These are phyloP conservation scores for Tokudaia muenninki DNA, from an alignment of 2,797 vertebrate species.

Conservation along the genomic window DNA sequence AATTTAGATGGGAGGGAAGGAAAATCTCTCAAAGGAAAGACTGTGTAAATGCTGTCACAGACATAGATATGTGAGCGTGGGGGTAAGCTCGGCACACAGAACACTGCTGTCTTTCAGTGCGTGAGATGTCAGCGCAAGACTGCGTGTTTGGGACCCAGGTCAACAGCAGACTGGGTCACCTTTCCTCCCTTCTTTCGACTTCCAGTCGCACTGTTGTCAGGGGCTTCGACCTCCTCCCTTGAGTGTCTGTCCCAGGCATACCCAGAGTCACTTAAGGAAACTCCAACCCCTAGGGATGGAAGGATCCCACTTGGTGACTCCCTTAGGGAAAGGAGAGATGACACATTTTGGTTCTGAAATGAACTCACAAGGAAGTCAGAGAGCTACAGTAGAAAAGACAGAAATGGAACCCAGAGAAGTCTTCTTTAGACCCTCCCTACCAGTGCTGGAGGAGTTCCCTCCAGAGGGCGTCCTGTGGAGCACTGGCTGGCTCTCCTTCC, in stretches of 20 bases:
- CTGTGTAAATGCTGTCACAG: not conserved
- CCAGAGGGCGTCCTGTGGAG: too few relatives aligned
- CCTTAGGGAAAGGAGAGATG: not conserved
- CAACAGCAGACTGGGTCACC: not conserved
- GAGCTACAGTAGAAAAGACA: not conserved
- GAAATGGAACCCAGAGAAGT: not conserved
- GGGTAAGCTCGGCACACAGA: not conserved
- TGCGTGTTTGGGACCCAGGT: not conserved
- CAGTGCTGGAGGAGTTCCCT: not conserved
- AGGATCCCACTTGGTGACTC: not conserved
- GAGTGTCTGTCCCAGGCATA: not conserved
- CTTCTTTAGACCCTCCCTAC: not conserved
- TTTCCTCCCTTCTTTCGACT: not conserved
- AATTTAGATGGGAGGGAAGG: not conserved
- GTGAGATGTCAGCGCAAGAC: not conserved
- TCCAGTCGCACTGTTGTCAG: not conserved
- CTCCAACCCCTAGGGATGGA: not conserved
- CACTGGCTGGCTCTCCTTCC: not conserved
- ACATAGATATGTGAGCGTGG: not conserved
- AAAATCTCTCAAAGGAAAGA: not conserved
- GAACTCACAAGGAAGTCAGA: not conserved
- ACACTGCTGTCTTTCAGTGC: not conserved
- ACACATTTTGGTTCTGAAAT: not conserved
- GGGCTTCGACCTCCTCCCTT: not conserved
- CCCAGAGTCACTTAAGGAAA: not conserved